Base-by-base conservation (phyloP, 2,113 vertebrate species). In the Brachypteracias leptosomus region DNA sequence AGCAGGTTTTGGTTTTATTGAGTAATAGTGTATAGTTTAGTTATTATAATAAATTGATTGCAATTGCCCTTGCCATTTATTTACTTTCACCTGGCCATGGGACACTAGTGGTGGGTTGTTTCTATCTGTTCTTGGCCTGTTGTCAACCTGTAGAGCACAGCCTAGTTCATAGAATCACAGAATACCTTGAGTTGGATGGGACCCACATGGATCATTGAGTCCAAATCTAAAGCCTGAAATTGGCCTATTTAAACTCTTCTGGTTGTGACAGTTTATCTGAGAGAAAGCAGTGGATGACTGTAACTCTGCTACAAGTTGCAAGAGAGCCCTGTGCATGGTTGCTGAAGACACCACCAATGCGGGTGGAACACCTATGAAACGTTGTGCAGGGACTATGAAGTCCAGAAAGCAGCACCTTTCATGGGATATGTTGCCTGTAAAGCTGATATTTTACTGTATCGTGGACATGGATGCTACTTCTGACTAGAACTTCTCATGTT, bases 351-450 rank as follows among this genome's bases (percentile, higher is more conserved):
- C 15, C 31, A 59, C 16, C 42, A 74, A 55, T 29, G 28, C 71
- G 71, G 18, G 28, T 70, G 10, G 25, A 87, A 71, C 52, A 75
- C 0, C 2, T 38, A 11, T 13, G 31, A 67, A 85, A 26, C 13
- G 46, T 12, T 1, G 1, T 58, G 17, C 17, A 76, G 40, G 20
- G 35, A 7, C 26, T 87, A 33, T 0, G 0, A 59, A 44, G 40
- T 75, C 68, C 67, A 58, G 15, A 82, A 78, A 3, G 28, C 36
- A 66, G 22, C 13, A 68, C 18, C 72, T 6, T 26, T 72, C 3
- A 5, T n/a, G 10, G 10, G 36, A 28, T 58, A 17, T 3, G 0
- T 75, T 75, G 28, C 17, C n/a, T 65, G 16, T 16, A 68, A 94
- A 75, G 33, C n/a, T 73, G 58, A 38, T 16, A 5, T 46, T 75